phyloP scores from a whole-genome alignment of 2,113 vertebrate genomes.

The Cyprinus carpio region DNA sequence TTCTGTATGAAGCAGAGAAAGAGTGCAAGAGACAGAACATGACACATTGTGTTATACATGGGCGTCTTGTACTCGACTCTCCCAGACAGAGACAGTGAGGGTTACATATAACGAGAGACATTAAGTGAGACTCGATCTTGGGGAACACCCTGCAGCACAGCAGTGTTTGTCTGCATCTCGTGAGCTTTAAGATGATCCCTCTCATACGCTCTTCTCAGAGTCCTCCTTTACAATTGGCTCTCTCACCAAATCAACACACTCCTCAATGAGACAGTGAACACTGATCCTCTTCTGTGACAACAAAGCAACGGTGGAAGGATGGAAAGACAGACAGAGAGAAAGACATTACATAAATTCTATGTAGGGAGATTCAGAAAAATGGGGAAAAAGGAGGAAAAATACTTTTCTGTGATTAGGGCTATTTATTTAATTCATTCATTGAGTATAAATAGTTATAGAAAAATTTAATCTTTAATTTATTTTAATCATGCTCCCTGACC shows the following conservation, averaged over 20 bases:
- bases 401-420: not conserved
- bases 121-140: constrained; percentile 60
- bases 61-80: not conserved
- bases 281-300: constrained; percentile 64
- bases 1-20: not conserved
- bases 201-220: constrained; percentile 66
- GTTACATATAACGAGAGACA: not conserved
- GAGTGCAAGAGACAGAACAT: not conserved
- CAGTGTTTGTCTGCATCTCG: not conserved
- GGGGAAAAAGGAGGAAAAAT: not conserved
- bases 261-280: constrained; percentile 72
- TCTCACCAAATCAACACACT: constrained; percentile 72
- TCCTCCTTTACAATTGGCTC: constrained; percentile 69
- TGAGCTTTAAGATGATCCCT: constrained; percentile 53
- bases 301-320: constrained; percentile 45
- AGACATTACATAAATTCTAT: not conserved
- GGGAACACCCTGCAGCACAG: constrained; percentile 65
- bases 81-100: constrained; percentile 29
- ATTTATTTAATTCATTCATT: not conserved
- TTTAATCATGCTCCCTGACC: not conserved
- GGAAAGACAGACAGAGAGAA: not conserved
- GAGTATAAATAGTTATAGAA: not conserved
- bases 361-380: not conserved
- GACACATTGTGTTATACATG: constrained; percentile 11
- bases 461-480: not conserved